Conservation (phyloP, 1,140 invertebrate genomes). For the Agraylea sexmaculata region DNA sequence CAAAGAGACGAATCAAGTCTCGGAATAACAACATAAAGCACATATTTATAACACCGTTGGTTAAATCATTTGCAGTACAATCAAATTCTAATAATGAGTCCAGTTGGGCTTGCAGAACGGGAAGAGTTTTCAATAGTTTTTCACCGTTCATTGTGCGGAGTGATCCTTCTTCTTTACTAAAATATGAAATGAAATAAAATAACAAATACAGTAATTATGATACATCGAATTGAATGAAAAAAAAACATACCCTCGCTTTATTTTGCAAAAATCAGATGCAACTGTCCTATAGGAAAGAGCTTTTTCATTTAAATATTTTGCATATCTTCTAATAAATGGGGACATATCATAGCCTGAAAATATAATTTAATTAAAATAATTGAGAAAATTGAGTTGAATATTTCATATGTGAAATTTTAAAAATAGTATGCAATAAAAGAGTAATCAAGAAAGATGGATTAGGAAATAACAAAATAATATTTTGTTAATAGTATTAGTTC, state of each 20-base stretch:
- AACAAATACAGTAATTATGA: slow-evolving; percentile 8
- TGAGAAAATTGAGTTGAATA: too few relatives aligned
- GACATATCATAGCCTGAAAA: slow-evolving; percentile 96
- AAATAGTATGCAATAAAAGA: slow-evolving; percentile 6
- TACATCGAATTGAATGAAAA: slow-evolving; percentile 3
- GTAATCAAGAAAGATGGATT: slow-evolving; percentile 10
- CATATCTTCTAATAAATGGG: slow-evolving; percentile 94
- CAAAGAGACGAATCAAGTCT: slow-evolving; percentile 97
- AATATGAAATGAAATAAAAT: slow-evolving; percentile 22
- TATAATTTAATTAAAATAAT: slow-evolving; percentile 2
- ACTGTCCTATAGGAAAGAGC: slow-evolving; percentile 94
- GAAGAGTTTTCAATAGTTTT: slow-evolving; percentile 93
- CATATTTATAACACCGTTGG: slow-evolving; percentile 97
- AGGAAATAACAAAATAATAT: slow-evolving; percentile 10
- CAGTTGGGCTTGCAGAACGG: slow-evolving; percentile 88
- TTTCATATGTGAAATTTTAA: too few relatives aligned
- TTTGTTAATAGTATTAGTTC: slow-evolving; percentile 3
- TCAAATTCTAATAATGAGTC: slow-evolving; percentile 96
- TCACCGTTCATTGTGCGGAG: slow-evolving; percentile 95
- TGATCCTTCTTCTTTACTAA: slow-evolving; percentile 91
- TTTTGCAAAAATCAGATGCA: slow-evolving; percentile 99
- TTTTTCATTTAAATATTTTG: slow-evolving; percentile 98
- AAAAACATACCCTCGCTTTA: slow-evolving; percentile 82
- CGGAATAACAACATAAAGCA: slow-evolving; percentile 97
- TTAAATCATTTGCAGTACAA: slow-evolving; percentile 91